These are phyloP conservation scores for Arge pagana DNA, from an alignment of 2,888 invertebrate genomes.

Conservation along the genomic window DNA sequence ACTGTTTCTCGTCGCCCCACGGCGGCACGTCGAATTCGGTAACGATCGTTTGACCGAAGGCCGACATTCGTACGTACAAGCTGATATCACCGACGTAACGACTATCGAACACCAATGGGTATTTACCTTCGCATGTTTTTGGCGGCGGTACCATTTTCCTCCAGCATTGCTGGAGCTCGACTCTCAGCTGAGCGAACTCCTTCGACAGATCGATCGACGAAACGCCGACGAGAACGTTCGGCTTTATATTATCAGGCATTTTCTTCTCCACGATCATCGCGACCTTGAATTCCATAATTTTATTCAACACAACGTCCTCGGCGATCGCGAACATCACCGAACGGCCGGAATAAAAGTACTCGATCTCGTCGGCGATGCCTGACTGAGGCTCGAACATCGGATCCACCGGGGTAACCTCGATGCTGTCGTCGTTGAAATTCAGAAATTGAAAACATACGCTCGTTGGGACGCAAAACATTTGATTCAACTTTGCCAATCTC, in stretches of 20 bases:
- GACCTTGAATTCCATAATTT: slow-evolving; percentile 62
- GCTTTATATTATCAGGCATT: slow-evolving; percentile 64
- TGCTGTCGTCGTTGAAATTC: slow-evolving; percentile 62
- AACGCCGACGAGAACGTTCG: slow-evolving; percentile 65
- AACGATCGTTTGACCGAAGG: slow-evolving; percentile 68
- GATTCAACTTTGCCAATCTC: slow-evolving; percentile 46
- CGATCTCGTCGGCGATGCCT: slow-evolving; percentile 41
- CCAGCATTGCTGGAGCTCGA: slow-evolving; percentile 53
- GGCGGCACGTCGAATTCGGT: slow-evolving; percentile 62
- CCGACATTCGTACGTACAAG: slow-evolving; percentile 68
- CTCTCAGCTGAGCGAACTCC: slow-evolving; percentile 66
- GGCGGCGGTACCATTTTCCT: slow-evolving; percentile 37
- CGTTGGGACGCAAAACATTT: slow-evolving; percentile 57
- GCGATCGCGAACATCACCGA: slow-evolving; percentile 69
- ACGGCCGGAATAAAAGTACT: slow-evolving; percentile 65
- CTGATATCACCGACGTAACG: slow-evolving; percentile 61
- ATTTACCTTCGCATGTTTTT: slow-evolving; percentile 66
- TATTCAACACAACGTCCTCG: slow-evolving; percentile 59
- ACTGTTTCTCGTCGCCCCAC: slow-evolving; percentile 15
- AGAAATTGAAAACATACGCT: slow-evolving; percentile 66
- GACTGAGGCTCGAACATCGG: slow-evolving; percentile 50
- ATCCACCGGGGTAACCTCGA: slow-evolving; percentile 44
- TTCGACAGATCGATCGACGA: slow-evolving; percentile 66
- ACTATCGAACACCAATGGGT: slow-evolving; percentile 60
- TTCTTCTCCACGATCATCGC: slow-evolving; percentile 63